Evolutionary conservation across 2,113 vertebrate genomes (phyloP), one percentile per base, ranked within the genome.

Genomic region (Gnathonemus echidnorhynchus): DNA sequence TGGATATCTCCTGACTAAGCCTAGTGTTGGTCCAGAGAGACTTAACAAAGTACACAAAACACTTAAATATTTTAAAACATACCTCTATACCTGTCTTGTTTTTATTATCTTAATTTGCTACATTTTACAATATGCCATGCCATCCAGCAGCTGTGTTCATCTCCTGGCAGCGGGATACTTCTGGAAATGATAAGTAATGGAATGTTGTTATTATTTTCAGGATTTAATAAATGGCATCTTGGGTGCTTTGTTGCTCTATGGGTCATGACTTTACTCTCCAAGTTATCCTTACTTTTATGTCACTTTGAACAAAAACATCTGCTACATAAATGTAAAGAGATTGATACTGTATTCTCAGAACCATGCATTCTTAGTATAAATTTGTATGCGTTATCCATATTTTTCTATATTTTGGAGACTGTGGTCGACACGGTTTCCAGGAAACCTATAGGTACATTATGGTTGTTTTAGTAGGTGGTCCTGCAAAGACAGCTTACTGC

Each of bases 1-100:
- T 89, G 87, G 83, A 56, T 45, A 48, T 42, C 21, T 42, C 39
- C 52, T 53, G 50, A 84, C 90, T 90, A n/a, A 48, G 19, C 48
- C 45, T 50, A 50, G 84, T 86, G 11, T 31, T 50, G 48, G n/a
- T 80, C 35, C 35, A 80, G 74, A 42, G 74, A 80, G 74, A 42
- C 74, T 80, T 80, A 15, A 77, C 31, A 70, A 70, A 70, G 62
- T 31, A 70, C 11, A 70, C 62, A 70, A 31, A 70, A 31, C n/a
- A 70, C n/a, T 70, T 70, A 70, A 70, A 80, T 80, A 80, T 80
- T 80, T 49, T 49, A 24, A n/a, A 27, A 31, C 13, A 21, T 86
- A 85, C 49, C 11, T 24, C 42, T 86, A 27, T 49, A 48, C 48
- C 45, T 48, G 45, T 45, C 21, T n/a, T 46, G 45, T 86, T 45